Evolutionary conservation across 2,888 invertebrate genomes (phyloP), one percentile per base, ranked within the genome.

Genomic region (Drosophila infuscata): DNA sequence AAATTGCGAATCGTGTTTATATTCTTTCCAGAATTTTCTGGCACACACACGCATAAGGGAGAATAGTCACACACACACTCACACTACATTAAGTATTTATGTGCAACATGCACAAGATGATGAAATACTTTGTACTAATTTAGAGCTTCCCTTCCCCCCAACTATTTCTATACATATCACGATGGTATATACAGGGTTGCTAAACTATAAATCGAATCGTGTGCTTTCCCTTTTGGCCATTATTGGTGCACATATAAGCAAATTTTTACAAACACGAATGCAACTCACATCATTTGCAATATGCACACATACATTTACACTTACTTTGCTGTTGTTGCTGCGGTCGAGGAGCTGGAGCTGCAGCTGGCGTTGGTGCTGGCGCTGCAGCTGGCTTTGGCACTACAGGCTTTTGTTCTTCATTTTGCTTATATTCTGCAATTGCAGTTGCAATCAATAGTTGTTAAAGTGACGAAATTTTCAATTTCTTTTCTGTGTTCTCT

Each of bases 291-390:
- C 7, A n/a, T 12, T 15, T 41, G 32, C 30, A 41, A 32, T 20
- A 38, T 25, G 41, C 11, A n/a, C 25, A 12, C 20, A 49, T 32
- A 20, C 20, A 20, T 30, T 41, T 7, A 4, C 33, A 48, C 15
- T 71, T 41, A 46, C 12, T 25, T 49, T 46, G 69, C 88, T 68
- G n/a, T 48, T 74, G 65, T 35, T 70, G 70, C 35, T 30, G 69
- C n/a, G 36, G 62, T 36, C 38, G 65, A 11, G 58, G 32, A 33
- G 64, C 62, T n/a, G 70, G 20, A 0, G 20, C 20, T n/a, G 70
- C 20, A 25, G 20, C 63, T n/a, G 71, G 48, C n/a, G 62, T 30
- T 25, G 70, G 12, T 0, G 20, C 20, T 25, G 20, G 20, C 20
- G 20, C 20, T 25, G 20, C 20, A 38, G 65, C 63, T n/a, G 70